phyloP scores from a whole-genome alignment of 1,140 invertebrate species.

The Pectinophora gossypiella region DNA sequence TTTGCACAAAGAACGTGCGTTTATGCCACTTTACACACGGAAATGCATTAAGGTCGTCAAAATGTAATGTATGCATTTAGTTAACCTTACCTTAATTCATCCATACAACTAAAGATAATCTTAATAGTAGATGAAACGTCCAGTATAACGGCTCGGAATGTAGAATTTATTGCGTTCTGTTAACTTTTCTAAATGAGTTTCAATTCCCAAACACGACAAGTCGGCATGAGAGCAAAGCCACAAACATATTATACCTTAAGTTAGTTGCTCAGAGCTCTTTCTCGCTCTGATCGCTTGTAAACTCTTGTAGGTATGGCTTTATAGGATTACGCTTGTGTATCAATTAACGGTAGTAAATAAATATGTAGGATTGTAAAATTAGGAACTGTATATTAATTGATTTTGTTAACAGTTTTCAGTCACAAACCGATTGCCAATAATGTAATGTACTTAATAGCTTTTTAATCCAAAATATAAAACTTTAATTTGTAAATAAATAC shows the following conservation, averaged over 20 bases:
- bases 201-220: slow-evolving; percentile 41
- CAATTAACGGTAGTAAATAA: slow-evolving; percentile 17
- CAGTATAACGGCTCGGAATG: slow-evolving; percentile 49
- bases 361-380: slow-evolving; percentile 18
- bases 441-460: too few species aligned
- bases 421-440: too few species aligned
- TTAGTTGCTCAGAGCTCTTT: slow-evolving; percentile 15
- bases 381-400: slow-evolving; percentile 17
- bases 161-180: slow-evolving; percentile 55
- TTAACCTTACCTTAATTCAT: not conserved
- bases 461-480: too few species aligned
- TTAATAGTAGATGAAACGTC: slow-evolving; percentile 29
- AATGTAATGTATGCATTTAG: not conserved
- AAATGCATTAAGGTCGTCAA: slow-evolving; percentile 1
- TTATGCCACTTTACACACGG: not conserved
- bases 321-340: slow-evolving; percentile 10
- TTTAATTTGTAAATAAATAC: too few species aligned
- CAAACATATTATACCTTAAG: slow-evolving; percentile 13
- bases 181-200: slow-evolving; percentile 54
- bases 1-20: too few species aligned
- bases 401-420: slow-evolving; percentile 9
- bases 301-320: too few species aligned
- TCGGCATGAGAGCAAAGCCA: slow-evolving; percentile 18
- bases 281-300: slow-evolving; percentile 7
- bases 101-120: slow-evolving; percentile 12